Base-by-base conservation (phyloP, 1,140 invertebrate species). In the Lasioglossum baleicum region DNA sequence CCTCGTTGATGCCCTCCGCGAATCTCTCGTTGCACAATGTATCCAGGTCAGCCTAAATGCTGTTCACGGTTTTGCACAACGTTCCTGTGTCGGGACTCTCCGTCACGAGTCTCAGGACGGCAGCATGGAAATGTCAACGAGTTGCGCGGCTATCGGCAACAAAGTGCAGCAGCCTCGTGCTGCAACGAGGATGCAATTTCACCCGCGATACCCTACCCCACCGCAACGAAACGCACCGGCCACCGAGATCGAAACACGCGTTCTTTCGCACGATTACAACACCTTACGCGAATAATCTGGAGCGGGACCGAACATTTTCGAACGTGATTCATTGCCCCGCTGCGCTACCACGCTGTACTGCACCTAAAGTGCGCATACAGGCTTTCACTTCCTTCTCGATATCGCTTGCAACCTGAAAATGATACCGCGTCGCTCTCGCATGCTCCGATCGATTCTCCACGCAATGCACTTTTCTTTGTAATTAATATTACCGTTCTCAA, bases 101-200 rank as follows among this genome's bases (percentile, higher is more conserved):
- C 74, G 83, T 85, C 80, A 82, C 83, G 84, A 85, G 61, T 64
- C 22, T 40, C 69, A 44, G 53, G 63, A 72, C 72, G 58, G 35
- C 68, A 42, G 71, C 75, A 68, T 80, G 80, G 82, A 85, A 86
- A 86, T 86, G 84, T 86, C 84, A 86, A 86, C 83, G 71, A 58
- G 77, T 75, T 7, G 75, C 84, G 83, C 82, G 80, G 79, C 70
- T 2, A 35, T 35, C 35, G 35, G 35, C 35, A 0, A 35, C 35
- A 35, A 35, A 35, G 35, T 35, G 35, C 35, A 35, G 5, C 35
- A 35, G 35, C 35, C 26, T 26, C 26, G 35, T 81, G 67, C 73
- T 22, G 7, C 15, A 7, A 40, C 44, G 44, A 48, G 58, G 61
- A 78, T 79, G 83, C 83, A 82, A 75, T 85, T 86, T 85, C 71